A percentile compares a stretch with the other conserved stretches of the same genome.
Evolutionary conservation across 2,113 vertebrate species (phyloP).

Genomic region (Spheniscus mendiculus): DNA sequence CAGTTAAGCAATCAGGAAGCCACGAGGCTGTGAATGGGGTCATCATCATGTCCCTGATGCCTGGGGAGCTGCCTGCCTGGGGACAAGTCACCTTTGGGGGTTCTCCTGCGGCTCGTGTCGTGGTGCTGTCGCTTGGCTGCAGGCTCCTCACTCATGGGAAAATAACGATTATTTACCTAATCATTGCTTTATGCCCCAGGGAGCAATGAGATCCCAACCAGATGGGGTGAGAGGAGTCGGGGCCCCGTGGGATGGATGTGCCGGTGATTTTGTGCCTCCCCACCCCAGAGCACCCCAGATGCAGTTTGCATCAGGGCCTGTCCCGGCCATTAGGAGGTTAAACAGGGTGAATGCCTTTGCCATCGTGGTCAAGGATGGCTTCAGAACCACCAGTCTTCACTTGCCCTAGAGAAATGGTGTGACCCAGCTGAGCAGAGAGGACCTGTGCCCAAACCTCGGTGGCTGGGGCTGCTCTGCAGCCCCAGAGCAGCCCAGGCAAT

Average conservation of each 20-base stretch:
- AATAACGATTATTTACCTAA: neutral
- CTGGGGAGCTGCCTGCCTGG: neutral
- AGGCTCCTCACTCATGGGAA: neutral
- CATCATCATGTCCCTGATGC: no score
- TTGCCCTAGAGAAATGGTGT: neutral
- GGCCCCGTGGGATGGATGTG: neutral
- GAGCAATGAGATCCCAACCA: neutral
- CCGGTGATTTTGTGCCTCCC: neutral
- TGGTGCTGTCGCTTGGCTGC: neutral
- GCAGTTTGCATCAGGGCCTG: neutral
- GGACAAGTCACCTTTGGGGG: neutral
- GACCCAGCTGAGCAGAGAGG: neutral
- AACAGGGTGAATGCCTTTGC: neutral
- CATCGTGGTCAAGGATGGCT: neutral
- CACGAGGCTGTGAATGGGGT: neutral
- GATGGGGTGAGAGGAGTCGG: neutral
- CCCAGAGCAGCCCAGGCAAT: neutral
- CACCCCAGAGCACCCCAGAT: neutral
- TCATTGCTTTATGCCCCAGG: neutral
- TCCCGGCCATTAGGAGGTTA: no score
- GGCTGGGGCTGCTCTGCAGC: neutral
- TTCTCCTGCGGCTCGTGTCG: rapidly evolving
- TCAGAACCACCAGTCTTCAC: neutral
- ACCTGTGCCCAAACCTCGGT: rapidly evolving
- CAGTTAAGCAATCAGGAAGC: neutral